These are phyloP conservation scores for Phymastichus coffea DNA, from an alignment of 1,140 invertebrate species.

Conservation along the genomic window DNA sequence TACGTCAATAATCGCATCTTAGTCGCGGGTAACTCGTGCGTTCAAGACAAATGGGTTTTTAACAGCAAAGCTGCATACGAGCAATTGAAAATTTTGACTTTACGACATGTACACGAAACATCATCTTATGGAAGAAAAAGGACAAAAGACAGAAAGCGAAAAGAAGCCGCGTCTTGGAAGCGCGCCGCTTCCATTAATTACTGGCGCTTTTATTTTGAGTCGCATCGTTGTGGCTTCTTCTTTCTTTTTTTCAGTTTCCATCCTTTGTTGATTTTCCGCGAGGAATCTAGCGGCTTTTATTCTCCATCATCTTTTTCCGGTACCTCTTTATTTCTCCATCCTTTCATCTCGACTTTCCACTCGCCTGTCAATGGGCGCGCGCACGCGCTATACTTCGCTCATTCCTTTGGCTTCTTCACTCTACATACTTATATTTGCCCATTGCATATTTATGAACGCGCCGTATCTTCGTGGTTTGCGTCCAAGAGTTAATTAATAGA, in stretches of 20 bases:
- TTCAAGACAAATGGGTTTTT: no score
- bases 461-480: no score
- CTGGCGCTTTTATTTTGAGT: slow-evolving; percentile 33
- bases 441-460: slow-evolving; percentile 12
- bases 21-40: no score
- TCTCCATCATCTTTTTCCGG: not conserved
- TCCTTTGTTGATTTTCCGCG: slow-evolving; percentile 5
- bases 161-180: slow-evolving; percentile 12
- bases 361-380: not conserved
- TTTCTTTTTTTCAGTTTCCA: slow-evolving; percentile 26
- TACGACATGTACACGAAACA: not conserved
- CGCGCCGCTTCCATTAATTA: slow-evolving; percentile 35
- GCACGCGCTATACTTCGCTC: no score
- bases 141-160: not conserved
- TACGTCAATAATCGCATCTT: no score
- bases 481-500: no score
- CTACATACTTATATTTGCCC: no score
- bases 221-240: slow-evolving; percentile 8
- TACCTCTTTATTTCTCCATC: slow-evolving; percentile 1
- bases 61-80: no score
- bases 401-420: no score
- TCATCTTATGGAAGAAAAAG: not conserved
- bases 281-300: slow-evolving; percentile 29
- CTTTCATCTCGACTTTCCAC: slow-evolving; percentile 19
- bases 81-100: no score